phyloP scores from a whole-genome alignment of 2,113 vertebrate species.

The Turnix velox region DNA sequence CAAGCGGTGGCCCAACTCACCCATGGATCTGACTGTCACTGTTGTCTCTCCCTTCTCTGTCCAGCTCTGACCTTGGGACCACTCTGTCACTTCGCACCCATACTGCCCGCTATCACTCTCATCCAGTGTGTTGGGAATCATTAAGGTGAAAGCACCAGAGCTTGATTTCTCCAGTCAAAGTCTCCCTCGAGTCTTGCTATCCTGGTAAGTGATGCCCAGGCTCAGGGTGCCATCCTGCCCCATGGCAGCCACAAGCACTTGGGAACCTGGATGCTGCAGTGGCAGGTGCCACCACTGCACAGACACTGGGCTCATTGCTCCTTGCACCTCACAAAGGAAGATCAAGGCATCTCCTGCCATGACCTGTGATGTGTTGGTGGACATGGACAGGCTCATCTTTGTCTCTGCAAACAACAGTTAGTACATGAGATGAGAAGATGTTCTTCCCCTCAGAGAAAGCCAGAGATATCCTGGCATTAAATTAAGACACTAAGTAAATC shows the following conservation, averaged over 20 bases:
- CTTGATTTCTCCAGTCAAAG: constrained; percentile 53
- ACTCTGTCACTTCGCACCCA: constrained; percentile 72
- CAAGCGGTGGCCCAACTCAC: constrained; percentile 58
- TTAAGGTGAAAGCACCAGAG: constrained; percentile 66
- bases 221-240: constrained; percentile 63
- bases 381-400: constrained; percentile 58
- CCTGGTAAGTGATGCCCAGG: background rate
- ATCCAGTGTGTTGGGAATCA: constrained; percentile 57
- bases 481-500: background rate
- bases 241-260: constrained; percentile 66
- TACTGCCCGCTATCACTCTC: constrained; percentile 66
- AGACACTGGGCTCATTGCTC: constrained; percentile 60
- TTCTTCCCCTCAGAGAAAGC: background rate
- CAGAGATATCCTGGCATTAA: background rate
- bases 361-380: background rate
- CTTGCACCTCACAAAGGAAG: constrained; percentile 72
- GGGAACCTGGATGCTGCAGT: fast-evolving
- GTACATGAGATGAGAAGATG: fast-evolving
- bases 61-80: background rate
- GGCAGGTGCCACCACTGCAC: constrained; percentile 77
- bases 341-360: constrained; percentile 67
- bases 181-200: background rate
- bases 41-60: constrained; percentile 28
- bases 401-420: constrained; percentile 69
- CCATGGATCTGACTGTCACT: constrained; percentile 63